Conservation (phyloP, 2,797 vertebrate genomes). For the Chanos chanos region DNA sequence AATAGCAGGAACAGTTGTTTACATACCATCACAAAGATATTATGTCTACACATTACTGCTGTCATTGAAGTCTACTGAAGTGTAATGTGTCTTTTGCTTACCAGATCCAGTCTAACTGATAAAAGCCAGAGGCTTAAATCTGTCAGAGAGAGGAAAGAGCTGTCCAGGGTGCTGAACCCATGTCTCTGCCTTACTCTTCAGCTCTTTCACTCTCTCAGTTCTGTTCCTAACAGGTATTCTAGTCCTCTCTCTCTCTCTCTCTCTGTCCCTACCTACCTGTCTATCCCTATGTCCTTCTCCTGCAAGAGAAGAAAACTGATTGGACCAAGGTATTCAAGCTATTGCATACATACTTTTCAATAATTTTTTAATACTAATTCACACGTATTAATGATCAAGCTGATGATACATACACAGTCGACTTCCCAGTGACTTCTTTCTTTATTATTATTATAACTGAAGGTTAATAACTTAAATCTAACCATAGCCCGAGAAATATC, state of each 20-base stretch:
- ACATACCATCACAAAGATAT: not conserved
- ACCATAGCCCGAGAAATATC: too few relatives aligned
- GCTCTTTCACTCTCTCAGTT: not conserved
- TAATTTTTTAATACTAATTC: not conserved
- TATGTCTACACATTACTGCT: not conserved
- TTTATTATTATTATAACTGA: not conserved
- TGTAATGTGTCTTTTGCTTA: not conserved
- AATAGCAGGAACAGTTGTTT: not conserved
- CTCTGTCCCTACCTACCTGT: not conserved
- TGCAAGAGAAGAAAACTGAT: too few relatives aligned
- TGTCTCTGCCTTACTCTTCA: not conserved
- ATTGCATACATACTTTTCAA: not conserved
- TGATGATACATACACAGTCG: not conserved
- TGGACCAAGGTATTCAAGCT: too few relatives aligned
- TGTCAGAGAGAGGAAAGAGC: too few relatives aligned
- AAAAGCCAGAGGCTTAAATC: too few relatives aligned
- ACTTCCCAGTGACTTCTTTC: too few relatives aligned
- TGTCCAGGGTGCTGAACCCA: conserved; percentile 50
- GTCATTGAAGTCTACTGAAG: not conserved
- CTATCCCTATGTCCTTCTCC: not conserved
- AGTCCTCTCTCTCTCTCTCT: not conserved
- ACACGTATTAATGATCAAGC: not conserved
- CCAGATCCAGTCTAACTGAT: too few relatives aligned
- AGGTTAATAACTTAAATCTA: too few relatives aligned
- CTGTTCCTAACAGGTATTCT: not conserved